Evolutionary conservation across 2,797 vertebrate genomes (phyloP), one percentile per base, ranked within the genome.

Genomic region (Trachurus trachurus): DNA sequence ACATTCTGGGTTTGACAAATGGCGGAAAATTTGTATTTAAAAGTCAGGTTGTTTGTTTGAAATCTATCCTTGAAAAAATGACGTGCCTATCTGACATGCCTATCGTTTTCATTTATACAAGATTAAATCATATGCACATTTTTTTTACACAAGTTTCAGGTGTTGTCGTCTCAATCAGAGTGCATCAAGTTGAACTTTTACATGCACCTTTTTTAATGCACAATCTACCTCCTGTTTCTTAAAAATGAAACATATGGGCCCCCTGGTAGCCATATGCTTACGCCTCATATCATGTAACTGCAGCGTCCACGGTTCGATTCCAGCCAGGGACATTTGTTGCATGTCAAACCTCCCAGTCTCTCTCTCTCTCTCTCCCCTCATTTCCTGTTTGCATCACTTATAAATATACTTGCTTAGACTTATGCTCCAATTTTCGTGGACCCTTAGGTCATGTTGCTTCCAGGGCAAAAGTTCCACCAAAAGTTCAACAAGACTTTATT

Each of bases 391-490:
- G 49, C n/a, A 40, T 37, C 39, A 45, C 12, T 8, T 26, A 17
- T 60, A 54, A 54, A 71, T 17, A 39, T 39, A 26, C 17, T 31
- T 11, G 3, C 21, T 15, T 22, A 29, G 34, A 52, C 3, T 57
- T 7, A 53, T 21, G 54, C 47, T 22, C 16, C 16, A 3, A 56
- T 19, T 49, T 40, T 10, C 12, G 16, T n/a, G 7, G 21, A 45
- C 0, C 12, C 49, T 54, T 26, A 9, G 19, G 49, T 63, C 40
- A 42, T 49, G 29, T 40, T 77, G 45, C 56, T 39, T 66, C 22
- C 42, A 39, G 49, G 42, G 34, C 66, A 74, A 62, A 54, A 31
- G 50, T 68, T 76, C 6, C 4, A 53, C 39, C 42, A 52, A 40
- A 61, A 63, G 39, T 65, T 45, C 17, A 63, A 34, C 6, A 52